Evolutionary conservation across 2,888 invertebrate species (phyloP).

Genomic region (Ptychoptera contaminata): DNA sequence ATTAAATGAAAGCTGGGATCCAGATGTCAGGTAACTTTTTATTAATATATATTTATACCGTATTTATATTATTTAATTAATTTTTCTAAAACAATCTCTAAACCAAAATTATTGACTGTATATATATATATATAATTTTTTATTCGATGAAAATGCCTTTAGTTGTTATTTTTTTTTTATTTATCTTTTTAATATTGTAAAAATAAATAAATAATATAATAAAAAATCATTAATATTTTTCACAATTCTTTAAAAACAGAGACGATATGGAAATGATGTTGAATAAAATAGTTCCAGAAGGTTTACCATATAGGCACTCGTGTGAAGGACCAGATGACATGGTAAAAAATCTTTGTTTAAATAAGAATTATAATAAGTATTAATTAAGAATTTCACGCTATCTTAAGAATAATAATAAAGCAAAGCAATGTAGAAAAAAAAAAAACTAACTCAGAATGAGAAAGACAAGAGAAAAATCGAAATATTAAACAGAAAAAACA

Average conservation of each 20-base stretch:
- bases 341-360: slow-evolving; percentile 41
- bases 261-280: slow-evolving; percentile 99
- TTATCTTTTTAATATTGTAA: background rate
- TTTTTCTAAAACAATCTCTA: no score
- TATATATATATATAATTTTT: no score
- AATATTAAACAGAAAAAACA: no score
- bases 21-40: slow-evolving; percentile 54
- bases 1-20: slow-evolving; percentile 97
- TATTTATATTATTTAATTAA: no score
- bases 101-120: no score
- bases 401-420: no score
- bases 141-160: no score
- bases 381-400: no score
- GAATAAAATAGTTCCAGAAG: slow-evolving; percentile 97
- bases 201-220: background rate
- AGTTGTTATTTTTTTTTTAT: background rate
- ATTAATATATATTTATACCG: no score
- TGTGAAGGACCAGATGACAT: slow-evolving; percentile 98
- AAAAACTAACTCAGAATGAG: no score
- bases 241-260: slow-evolving; percentile 28
- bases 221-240: slow-evolving; percentile 3
- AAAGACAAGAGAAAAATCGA: background rate
- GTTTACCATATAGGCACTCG: slow-evolving; percentile 86
- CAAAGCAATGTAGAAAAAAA: no score
- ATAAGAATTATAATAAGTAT: no score